Evolutionary conservation across 1,140 invertebrate species (phyloP).

Genomic region (Oppia nitens): DNA sequence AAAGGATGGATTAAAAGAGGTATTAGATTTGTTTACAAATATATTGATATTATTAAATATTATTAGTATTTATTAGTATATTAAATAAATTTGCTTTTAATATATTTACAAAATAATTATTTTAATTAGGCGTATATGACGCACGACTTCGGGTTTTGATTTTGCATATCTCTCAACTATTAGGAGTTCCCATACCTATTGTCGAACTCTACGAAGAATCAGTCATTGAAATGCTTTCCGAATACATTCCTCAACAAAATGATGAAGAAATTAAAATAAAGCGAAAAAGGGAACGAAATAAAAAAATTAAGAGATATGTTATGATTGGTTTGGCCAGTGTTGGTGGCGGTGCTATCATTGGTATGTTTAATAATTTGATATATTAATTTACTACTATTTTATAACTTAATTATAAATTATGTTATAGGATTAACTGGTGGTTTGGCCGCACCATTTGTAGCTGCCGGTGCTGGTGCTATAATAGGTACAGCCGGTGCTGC

Average conservation of each 20-base stretch:
- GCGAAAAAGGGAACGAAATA: slow-evolving; percentile 30
- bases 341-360: slow-evolving; percentile 44
- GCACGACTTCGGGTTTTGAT: slow-evolving; percentile 42
- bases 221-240: slow-evolving; percentile 31
- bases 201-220: slow-evolving; percentile 32
- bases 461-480: slow-evolving; percentile 40
- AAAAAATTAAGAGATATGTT: slow-evolving; percentile 43
- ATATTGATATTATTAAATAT: neutral
- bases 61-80: neutral
- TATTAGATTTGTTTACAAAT: neutral
- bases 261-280: slow-evolving; percentile 26
- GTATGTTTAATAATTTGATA: slow-evolving; percentile 22
- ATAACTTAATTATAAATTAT: neutral
- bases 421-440: slow-evolving; percentile 35
- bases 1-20: neutral
- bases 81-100: neutral
- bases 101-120: slow-evolving; percentile 13
- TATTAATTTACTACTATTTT: neutral
- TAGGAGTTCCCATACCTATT: slow-evolving; percentile 36
- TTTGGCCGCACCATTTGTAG: slow-evolving; percentile 32
- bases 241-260: slow-evolving; percentile 23
- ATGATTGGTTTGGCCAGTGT: slow-evolving; percentile 45
- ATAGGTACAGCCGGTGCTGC: slow-evolving; percentile 39
- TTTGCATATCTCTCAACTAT: slow-evolving; percentile 35
- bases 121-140: slow-evolving; percentile 43